Evolutionary conservation across 2,113 vertebrate species (phyloP).

Genomic region (Stercorarius parasiticus): DNA sequence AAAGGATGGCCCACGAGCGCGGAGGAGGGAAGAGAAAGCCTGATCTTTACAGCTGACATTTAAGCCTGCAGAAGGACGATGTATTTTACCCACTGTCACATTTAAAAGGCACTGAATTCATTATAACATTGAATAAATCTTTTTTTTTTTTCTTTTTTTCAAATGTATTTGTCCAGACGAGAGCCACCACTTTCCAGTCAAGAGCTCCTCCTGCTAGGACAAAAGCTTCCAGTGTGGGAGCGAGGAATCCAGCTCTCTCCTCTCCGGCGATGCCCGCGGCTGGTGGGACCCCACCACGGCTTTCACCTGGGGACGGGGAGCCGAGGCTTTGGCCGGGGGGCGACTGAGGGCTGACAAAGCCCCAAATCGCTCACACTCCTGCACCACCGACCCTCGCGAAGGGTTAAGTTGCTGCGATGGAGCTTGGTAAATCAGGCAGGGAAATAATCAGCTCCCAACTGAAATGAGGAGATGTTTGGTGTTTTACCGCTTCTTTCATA

Average conservation of each 20-base stretch:
- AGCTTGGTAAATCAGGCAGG: constrained; percentile 7
- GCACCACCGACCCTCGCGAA: accelerated
- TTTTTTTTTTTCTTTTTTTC: background rate
- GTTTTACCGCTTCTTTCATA: constrained; percentile 43
- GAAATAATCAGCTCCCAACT: constrained; percentile 7
- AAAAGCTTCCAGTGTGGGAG: background rate
- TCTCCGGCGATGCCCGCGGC: accelerated
- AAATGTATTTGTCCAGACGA: background rate
- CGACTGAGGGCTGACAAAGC: background rate
- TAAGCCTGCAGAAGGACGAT: constrained; percentile 10
- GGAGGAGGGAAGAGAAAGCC: background rate
- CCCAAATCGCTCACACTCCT: accelerated
- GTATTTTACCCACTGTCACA: constrained; percentile 49
- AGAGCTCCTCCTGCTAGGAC: background rate
- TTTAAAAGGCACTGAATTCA: constrained; percentile 57
- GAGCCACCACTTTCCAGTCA: background rate
- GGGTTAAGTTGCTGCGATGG: background rate
- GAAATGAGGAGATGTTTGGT: constrained; percentile 31
- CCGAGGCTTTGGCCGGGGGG: accelerated
- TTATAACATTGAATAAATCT: constrained; percentile 20
- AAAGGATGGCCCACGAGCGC: accelerated
- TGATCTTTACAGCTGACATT: constrained; percentile 59
- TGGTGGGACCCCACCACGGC: accelerated
- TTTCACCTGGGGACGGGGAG: accelerated
- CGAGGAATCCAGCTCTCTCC: background rate